A percentile compares a stretch with the other conserved stretches of the same genome.
These are phyloP conservation scores for Gastracanthus pulcherrimus DNA, from an alignment of 2,888 invertebrate species.

Conservation along the genomic window DNA sequence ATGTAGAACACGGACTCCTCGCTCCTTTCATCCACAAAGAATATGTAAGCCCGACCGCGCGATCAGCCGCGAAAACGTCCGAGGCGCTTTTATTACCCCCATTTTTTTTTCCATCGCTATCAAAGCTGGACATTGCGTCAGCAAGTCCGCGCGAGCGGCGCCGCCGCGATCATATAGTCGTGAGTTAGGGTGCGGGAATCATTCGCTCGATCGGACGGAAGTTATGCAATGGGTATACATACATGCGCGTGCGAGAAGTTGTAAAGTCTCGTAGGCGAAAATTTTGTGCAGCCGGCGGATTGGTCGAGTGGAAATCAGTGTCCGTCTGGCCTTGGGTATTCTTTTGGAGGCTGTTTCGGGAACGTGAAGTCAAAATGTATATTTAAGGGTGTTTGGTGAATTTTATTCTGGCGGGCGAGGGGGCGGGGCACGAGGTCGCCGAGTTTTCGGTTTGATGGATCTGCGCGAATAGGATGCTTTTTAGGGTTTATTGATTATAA, in stretches of 20 bases:
- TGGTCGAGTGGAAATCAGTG: constrained; percentile 21
- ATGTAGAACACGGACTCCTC: too few species aligned
- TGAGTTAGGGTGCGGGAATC: constrained; percentile 12
- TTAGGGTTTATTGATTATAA: too few species aligned
- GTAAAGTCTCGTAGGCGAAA: background rate
- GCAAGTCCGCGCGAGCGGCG: constrained; percentile 3
- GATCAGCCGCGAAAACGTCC: background rate
- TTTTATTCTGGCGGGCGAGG: background rate
- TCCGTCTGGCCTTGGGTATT: background rate
- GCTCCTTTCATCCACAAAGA: background rate
- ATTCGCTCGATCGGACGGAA: constrained; percentile 34
- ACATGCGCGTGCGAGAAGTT: background rate
- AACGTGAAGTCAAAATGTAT: background rate
- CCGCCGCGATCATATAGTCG: background rate
- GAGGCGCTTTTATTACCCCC: constrained; percentile 18
- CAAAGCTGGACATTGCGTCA: constrained; percentile 25
- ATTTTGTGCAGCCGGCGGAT: background rate
- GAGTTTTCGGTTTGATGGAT: background rate
- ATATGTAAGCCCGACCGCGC: background rate
- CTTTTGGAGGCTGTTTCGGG: background rate
- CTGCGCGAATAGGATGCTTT: too few species aligned
- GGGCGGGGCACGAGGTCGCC: background rate
- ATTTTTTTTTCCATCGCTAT: background rate
- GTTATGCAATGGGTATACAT: background rate
- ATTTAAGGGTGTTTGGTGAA: background rate